Evolutionary conservation across 2,888 invertebrate genomes (phyloP), one percentile per base, ranked within the genome.

Genomic region (Synergus japonicus): DNA sequence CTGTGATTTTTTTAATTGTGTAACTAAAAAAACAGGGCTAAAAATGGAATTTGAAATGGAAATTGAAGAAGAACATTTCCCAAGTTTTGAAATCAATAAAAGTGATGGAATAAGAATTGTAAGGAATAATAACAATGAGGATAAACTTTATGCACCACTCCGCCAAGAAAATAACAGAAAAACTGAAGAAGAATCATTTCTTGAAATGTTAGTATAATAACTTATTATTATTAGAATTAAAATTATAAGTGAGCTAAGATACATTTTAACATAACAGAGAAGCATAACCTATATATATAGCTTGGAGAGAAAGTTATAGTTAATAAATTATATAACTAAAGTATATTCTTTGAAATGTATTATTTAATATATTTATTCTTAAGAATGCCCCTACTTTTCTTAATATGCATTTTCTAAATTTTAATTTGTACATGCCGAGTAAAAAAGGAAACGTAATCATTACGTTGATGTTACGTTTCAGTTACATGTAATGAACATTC

Each of bases 121-220:
- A 15, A 54, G 3, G n/a, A 49, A 7, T 37, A n/a, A 49, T 49
- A 15, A 29, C 9, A 46, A 29, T 15, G 10, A 67, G 13, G 7
- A 18, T 67, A 12, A 29, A 63, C 12, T 49, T 15, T 8, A 37
- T 29, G 15, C 46, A 15, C 49, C 49, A 49, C 29, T 69, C 9
- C 49, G 69, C 18, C 46, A 49, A 29, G 69, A 37, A 54, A 49
- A 49, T 37, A 54, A 37, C 15, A 49, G 13, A 2, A 29, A 93
- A 46, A 94, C 95, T 83, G 94, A 94, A 18, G 95, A 95, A 88
- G 93, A 93, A 82, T 89, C 94, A 5, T 94, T 93, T 81, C 94
- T 94, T 88, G 89, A 93, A 87, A 78, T 93, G 95, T 95, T 92
- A 87, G 85, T 86, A 77, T 60, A 12, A 76, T 46, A 46, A 69